Conservation (phyloP, 1,140 invertebrate species). For the Radopholus similis region DNA sequence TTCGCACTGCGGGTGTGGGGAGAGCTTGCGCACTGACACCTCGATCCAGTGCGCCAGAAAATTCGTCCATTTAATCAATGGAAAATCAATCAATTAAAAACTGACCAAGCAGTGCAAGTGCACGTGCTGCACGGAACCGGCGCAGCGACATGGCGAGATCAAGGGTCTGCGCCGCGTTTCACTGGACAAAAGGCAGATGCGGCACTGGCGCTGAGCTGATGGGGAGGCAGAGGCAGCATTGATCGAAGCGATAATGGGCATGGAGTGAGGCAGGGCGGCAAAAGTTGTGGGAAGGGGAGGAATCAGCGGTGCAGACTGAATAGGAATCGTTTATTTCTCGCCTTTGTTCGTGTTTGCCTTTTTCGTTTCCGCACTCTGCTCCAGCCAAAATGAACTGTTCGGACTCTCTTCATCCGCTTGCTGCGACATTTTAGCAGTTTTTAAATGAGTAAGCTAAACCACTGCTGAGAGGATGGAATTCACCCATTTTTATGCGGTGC, state of each 20-base stretch:
- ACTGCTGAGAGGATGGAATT: constrained; percentile 1
- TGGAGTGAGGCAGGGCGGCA: neutral
- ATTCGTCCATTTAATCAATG: too few relatives aligned
- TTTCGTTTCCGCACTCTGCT: too few relatives aligned
- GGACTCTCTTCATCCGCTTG: too few relatives aligned
- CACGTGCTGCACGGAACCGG: constrained; percentile 65
- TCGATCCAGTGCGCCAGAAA: constrained; percentile 34
- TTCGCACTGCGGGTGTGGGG: constrained; percentile 29
- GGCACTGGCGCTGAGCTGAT: constrained; percentile 11
- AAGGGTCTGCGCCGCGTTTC: constrained; percentile 61
- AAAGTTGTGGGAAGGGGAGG: neutral
- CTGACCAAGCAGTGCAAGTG: constrained; percentile 63
- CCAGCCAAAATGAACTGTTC: neutral
- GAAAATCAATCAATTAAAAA: constrained; percentile 4
- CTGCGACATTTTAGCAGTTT: too few relatives aligned
- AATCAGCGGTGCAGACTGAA: neutral
- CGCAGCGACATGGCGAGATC: constrained; percentile 66
- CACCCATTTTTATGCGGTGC: neutral
- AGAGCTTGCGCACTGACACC: constrained; percentile 26
- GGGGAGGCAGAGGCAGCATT: neutral
- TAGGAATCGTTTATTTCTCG: too few relatives aligned
- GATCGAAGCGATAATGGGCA: neutral
- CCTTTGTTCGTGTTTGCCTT: too few relatives aligned
- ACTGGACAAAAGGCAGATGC: constrained; percentile 50
- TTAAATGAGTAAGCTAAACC: too few relatives aligned